Percentiles rank a stretch among this genome's conserved stretches.
Conservation (phyloP, 1,140 invertebrate genomes). For the Aradophagus sp. region DNA sequence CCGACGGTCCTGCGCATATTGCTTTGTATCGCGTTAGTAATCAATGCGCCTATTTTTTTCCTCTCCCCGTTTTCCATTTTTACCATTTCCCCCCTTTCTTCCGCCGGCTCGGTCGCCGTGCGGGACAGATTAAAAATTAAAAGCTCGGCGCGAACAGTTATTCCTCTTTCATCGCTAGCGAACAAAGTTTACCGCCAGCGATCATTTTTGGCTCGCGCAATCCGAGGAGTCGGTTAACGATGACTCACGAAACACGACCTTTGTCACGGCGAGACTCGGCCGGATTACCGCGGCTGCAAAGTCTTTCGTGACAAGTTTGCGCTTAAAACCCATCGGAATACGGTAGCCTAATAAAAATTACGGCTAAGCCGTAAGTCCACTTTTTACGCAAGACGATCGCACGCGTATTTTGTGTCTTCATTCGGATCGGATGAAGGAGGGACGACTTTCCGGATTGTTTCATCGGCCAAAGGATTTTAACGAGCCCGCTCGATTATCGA, state of each 20-base stretch:
- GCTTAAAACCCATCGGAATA: conserved; percentile 40
- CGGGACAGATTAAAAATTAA: conserved; percentile 43
- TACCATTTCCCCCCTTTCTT: too few relatives aligned
- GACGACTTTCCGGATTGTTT: conserved; percentile 1
- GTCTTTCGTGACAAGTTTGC: conserved; percentile 30
- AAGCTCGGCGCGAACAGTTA: conserved; percentile 24
- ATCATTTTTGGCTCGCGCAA: conserved; percentile 12
- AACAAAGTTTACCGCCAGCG: conserved; percentile 13
- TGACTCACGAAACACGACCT: conserved; percentile 17
- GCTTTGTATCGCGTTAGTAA: conserved; percentile 33
- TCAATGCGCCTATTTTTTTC: conserved; percentile 46
- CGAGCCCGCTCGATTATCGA: too few relatives aligned
- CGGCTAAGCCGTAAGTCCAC: conserved; percentile 31
- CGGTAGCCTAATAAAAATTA: conserved; percentile 53
- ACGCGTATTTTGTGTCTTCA: conserved; percentile 22
- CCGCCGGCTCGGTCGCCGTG: conserved; percentile 29
- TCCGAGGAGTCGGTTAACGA: conserved; percentile 13
- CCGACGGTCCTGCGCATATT: conserved; percentile 16
- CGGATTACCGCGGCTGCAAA: conserved; percentile 22
- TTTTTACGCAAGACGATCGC: conserved; percentile 32
- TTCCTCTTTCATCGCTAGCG: conserved; percentile 23
- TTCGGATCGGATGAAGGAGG: not conserved
- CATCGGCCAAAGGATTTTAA: too few relatives aligned
- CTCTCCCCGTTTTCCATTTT: too few relatives aligned
- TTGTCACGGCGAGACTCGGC: not conserved